Conservation (phyloP, 1,140 invertebrate genomes). For the Formica exsecta region DNA sequence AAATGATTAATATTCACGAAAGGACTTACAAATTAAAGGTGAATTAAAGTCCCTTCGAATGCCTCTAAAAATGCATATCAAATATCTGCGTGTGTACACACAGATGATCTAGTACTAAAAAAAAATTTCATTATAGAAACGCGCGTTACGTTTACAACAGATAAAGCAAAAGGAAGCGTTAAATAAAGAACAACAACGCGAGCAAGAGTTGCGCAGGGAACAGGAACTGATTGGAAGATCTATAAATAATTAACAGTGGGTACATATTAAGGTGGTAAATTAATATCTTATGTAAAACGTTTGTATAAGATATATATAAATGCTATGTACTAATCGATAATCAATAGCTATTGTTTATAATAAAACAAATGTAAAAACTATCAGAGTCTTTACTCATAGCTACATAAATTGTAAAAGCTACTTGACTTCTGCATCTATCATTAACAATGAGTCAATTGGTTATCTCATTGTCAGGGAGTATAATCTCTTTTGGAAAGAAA, state of each 20-base stretch:
- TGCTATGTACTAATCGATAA: constrained; percentile 43
- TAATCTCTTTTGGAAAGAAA: too few species aligned
- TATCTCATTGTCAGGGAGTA: too few species aligned
- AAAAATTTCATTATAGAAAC: constrained; percentile 78
- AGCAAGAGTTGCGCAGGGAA: constrained; percentile 80
- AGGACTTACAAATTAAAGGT: constrained; percentile 83
- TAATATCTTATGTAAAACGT: not conserved
- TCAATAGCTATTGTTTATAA: constrained; percentile 18
- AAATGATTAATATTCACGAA: constrained; percentile 83
- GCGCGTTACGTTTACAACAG: constrained; percentile 82
- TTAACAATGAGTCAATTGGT: too few species aligned
- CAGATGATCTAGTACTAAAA: constrained; percentile 16
- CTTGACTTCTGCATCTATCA: too few species aligned
- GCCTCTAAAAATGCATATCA: not conserved
- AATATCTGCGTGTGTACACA: constrained; percentile 24
- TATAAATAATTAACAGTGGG: constrained; percentile 36
- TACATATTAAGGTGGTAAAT: not conserved
- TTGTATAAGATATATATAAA: not conserved
- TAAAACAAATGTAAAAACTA: constrained; percentile 19
- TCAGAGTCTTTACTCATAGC: not conserved
- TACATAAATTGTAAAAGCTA: too few species aligned
- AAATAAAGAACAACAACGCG: constrained; percentile 80
- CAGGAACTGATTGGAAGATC: constrained; percentile 81
- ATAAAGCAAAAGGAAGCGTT: constrained; percentile 83
- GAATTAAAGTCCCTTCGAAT: constrained; percentile 43